Conservation (phyloP, 2,888 invertebrate genomes). For the Hyposoter didymator region DNA sequence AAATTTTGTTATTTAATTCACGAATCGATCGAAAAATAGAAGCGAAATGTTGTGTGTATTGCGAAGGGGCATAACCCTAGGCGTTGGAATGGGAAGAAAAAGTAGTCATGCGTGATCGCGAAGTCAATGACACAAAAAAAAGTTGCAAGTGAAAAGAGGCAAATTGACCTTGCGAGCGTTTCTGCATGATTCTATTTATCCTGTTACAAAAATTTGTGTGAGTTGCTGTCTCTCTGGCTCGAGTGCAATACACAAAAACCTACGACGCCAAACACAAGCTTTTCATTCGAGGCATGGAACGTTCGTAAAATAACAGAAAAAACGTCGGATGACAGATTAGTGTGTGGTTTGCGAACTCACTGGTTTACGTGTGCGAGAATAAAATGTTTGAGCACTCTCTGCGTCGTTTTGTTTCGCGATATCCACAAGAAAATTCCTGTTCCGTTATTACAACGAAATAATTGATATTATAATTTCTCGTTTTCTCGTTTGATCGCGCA, state of each 20-base stretch:
- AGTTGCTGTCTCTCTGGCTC: not conserved
- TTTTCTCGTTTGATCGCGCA: constrained; percentile 4
- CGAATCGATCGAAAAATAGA: not conserved
- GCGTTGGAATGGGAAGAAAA: not conserved
- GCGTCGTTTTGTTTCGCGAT: constrained; percentile 28
- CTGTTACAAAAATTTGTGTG: not conserved
- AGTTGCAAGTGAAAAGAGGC: not conserved
- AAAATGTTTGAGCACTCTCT: constrained; percentile 10
- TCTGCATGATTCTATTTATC: not conserved
- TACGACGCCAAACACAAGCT: not conserved
- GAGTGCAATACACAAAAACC: not conserved
- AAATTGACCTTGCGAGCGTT: not conserved
- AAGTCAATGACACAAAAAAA: constrained; percentile 8
- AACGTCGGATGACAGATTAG: not conserved
- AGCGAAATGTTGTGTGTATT: not conserved
- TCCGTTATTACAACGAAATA: constrained; percentile 18
- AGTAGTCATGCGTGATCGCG: not conserved
- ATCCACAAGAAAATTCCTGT: constrained; percentile 7
- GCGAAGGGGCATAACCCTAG: not conserved
- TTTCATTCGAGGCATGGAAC: not conserved
- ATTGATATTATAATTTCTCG: not conserved
- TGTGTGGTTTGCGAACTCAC: constrained; percentile 17
- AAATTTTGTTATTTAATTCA: not conserved
- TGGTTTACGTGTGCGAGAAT: not conserved
- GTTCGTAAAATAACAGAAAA: constrained; percentile 3